Percentiles rank a stretch among this genome's conserved stretches.
Conservation (phyloP, 2,888 invertebrate species). For the Troides helena region DNA sequence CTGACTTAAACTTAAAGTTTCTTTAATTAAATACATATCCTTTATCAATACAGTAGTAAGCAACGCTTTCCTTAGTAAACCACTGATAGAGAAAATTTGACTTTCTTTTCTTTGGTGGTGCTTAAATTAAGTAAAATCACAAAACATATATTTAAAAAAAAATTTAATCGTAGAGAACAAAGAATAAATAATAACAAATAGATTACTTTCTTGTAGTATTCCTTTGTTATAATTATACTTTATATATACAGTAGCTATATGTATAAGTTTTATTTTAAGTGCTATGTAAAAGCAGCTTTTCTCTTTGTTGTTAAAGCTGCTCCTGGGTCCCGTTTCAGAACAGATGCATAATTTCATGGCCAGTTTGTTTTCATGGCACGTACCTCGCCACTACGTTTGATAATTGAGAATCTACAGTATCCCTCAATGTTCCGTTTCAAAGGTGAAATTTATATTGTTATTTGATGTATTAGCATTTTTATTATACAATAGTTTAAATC, state of each 20-base stretch:
- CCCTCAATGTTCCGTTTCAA: constrained; percentile 11
- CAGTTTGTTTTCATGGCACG: constrained; percentile 47
- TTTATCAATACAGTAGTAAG: no score
- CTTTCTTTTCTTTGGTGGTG: no score
- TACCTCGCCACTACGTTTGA: constrained; percentile 22
- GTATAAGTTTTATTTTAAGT: constrained; percentile 7
- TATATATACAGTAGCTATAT: not conserved
- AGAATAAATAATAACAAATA: not conserved
- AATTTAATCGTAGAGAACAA: not conserved
- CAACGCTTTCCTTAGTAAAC: no score
- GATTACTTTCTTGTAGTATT: not conserved
- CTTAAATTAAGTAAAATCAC: no score
- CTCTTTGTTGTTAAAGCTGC: constrained; percentile 17
- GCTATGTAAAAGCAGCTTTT: constrained; percentile 13
- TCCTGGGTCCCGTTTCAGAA: constrained; percentile 38
- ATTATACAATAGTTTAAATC: not conserved
- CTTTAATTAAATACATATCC: no score
- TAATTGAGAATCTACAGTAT: constrained; percentile 22
- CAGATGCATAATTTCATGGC: constrained; percentile 72
- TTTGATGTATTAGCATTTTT: not conserved
- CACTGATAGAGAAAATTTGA: no score
- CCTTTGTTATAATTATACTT: not conserved
- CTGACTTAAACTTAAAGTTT: no score
- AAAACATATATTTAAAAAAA: no score
- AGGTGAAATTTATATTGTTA: not conserved